These are phyloP conservation scores for Tichodroma muraria DNA, from an alignment of 2,113 vertebrate genomes.

Conservation along the genomic window DNA sequence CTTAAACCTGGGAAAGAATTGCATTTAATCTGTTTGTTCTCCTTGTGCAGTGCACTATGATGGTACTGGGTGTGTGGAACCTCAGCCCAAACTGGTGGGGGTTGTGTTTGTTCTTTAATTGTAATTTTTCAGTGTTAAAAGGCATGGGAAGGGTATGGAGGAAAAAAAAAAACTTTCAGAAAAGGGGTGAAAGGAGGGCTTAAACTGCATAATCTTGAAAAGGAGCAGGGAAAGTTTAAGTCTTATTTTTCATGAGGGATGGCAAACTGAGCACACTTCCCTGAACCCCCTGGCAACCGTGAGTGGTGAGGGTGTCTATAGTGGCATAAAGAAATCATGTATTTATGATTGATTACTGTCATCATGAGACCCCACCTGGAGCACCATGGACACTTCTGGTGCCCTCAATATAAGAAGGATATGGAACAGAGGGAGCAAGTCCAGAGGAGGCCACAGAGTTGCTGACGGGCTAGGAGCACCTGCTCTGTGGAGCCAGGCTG, in stretches of 20 bases:
- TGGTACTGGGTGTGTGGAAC: not conserved
- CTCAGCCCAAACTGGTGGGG: not conserved
- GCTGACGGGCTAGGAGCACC: not conserved
- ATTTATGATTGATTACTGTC: not conserved
- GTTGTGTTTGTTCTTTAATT: not conserved
- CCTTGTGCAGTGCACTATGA: not conserved
- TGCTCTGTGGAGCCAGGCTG: not conserved
- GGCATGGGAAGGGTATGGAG: not conserved
- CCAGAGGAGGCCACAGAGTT: not conserved
- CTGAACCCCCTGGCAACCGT: not conserved
- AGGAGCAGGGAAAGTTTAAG: not conserved
- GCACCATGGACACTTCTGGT: not conserved
- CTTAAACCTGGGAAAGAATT: not conserved
- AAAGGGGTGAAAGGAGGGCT: not conserved
- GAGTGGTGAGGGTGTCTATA: accelerated
- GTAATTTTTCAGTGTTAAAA: not conserved
- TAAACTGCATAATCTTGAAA: not conserved
- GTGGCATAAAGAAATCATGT: not conserved
- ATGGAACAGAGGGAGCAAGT: not conserved
- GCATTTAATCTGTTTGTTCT: not conserved
- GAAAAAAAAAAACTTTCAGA: not conserved
- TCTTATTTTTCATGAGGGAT: not conserved
- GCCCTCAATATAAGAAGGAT: accelerated
- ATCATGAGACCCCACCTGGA: too few species aligned
- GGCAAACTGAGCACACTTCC: accelerated